These are phyloP conservation scores for Leucophora obtusa DNA, from an alignment of 2,888 invertebrate genomes.

Conservation along the genomic window DNA sequence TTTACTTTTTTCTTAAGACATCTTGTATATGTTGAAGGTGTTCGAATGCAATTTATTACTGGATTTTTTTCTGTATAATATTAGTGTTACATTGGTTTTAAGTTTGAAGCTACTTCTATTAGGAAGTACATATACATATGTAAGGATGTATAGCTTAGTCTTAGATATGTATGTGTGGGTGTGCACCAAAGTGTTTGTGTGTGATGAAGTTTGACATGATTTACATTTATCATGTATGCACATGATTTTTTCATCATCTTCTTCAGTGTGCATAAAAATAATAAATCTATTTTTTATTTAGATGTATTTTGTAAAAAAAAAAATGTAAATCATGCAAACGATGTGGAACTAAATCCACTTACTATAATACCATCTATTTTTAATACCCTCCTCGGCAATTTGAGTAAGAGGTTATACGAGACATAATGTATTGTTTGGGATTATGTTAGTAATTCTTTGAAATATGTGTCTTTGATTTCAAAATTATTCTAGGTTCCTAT, in stretches of 20 bases:
- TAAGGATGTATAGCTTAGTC: not conserved
- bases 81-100: not conserved
- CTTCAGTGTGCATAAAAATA: not conserved
- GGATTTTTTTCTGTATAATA: not conserved
- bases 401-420: no score
- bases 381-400: no score
- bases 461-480: no score
- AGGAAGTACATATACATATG: no score
- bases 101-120: conserved; percentile 4
- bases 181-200: conserved; percentile 1
- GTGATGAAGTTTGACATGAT: conserved; percentile 22
- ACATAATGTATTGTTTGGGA: no score
- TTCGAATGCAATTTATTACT: conserved; percentile 43
- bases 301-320: conserved; percentile 26
- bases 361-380: no score
- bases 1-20: not conserved
- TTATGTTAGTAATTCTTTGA: no score
- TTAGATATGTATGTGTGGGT: not conserved
- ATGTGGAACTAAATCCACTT: conserved; percentile 15
- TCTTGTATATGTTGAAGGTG: conserved; percentile 21
- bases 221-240: conserved; percentile 26
- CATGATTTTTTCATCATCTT: not conserved
- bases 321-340: conserved; percentile 42
- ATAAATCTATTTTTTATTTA: conserved; percentile 26
- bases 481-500: no score